A percentile compares a stretch with the other conserved stretches of the same genome.
Evolutionary conservation across 2,113 vertebrate genomes (phyloP).

Genomic region (Epinephelus lanceolatus): DNA sequence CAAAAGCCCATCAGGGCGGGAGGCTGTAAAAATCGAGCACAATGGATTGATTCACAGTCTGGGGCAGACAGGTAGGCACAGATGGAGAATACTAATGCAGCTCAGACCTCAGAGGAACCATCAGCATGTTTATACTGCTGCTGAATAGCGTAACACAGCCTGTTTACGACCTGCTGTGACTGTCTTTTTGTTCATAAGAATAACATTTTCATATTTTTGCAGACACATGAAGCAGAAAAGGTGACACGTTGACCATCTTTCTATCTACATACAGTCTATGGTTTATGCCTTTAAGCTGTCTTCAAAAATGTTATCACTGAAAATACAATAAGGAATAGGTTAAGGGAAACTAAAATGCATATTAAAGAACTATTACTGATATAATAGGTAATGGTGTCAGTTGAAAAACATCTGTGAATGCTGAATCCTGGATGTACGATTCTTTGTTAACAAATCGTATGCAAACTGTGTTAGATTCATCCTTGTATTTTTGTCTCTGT

Average conservation of each 20-base stretch:
- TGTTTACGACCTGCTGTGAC: not conserved
- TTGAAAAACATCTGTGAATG: not conserved
- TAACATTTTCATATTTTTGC: not conserved
- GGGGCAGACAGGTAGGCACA: not conserved
- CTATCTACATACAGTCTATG: no score
- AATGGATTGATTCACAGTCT: constrained; percentile 6
- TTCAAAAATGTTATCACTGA: no score
- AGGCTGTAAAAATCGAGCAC: not conserved
- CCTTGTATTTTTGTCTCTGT: not conserved
- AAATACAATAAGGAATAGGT: no score
- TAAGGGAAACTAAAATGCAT: not conserved
- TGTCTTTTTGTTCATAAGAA: not conserved
- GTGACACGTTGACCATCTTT: no score
- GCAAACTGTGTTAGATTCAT: not conserved
- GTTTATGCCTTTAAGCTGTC: no score
- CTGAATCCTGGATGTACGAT: not conserved
- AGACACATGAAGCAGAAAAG: no score
- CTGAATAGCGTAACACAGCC: not conserved
- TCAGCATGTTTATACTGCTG: not conserved
- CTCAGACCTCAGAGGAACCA: not conserved
- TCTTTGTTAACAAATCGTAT: not conserved
- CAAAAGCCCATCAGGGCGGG: constrained; percentile 2
- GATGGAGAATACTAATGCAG: constrained; percentile 50
- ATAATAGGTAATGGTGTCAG: not conserved
- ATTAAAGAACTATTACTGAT: no score